Evolutionary conservation across 1,140 invertebrate species (phyloP).

Genomic region (Drosophila quadrilineata): DNA sequence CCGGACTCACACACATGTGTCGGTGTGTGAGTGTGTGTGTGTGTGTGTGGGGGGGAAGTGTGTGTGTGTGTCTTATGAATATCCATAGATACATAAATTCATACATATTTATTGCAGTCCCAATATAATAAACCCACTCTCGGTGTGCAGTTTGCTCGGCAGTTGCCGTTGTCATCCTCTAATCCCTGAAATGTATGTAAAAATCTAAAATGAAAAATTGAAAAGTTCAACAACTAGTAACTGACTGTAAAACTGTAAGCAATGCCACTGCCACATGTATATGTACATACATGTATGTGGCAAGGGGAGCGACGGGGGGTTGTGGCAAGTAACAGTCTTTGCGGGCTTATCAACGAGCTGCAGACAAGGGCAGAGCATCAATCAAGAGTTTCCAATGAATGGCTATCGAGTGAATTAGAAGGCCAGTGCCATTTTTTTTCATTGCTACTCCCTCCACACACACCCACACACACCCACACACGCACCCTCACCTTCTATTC

Average conservation of each 20-base stretch:
- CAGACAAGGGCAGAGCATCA: constrained; percentile 73
- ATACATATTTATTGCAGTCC: constrained; percentile 52
- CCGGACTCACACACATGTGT: background rate
- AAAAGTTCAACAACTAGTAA: constrained; percentile 57
- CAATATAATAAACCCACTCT: constrained; percentile 6
- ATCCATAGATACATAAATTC: too few relatives aligned
- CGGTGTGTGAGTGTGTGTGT: background rate
- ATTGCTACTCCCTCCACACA: background rate
- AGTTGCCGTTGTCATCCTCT: constrained; percentile 25
- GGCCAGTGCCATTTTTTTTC: constrained; percentile 45
- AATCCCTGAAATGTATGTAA: constrained; percentile 55
- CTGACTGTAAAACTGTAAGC: constrained; percentile 45
- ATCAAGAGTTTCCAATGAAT: constrained; percentile 79
- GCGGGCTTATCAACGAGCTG: constrained; percentile 58
- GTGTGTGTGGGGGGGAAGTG: background rate
- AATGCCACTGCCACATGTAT: background rate
- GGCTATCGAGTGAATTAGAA: constrained; percentile 76
- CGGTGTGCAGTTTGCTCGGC: background rate
- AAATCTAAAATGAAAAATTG: constrained; percentile 53
- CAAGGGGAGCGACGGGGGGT: constrained; percentile 2
- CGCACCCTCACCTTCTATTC: background rate
- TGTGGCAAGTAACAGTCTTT: constrained; percentile 35
- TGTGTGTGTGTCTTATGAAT: constrained; percentile 19
- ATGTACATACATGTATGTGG: background rate
- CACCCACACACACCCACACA: background rate